phyloP scores from a whole-genome alignment of 2,113 vertebrate genomes.

The Rallus limicola region DNA sequence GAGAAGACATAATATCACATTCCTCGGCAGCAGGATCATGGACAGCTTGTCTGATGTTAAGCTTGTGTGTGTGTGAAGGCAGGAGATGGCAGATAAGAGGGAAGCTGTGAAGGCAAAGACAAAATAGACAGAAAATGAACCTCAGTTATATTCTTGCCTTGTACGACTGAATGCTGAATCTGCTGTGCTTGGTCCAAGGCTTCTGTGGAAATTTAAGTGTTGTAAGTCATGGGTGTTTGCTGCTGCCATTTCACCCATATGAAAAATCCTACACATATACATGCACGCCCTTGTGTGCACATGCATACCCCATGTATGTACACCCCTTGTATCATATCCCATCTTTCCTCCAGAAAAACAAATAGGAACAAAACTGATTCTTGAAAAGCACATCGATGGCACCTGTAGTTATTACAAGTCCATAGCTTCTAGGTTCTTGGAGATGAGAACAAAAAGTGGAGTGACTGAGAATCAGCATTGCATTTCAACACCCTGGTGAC shows the following conservation, averaged over 20 bases:
- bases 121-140: constrained; percentile 6
- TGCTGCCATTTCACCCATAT: neutral
- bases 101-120: neutral
- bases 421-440: neutral
- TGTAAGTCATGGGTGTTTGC: neutral
- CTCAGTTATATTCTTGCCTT: neutral
- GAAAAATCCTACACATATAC: neutral
- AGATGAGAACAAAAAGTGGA: neutral
- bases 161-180: neutral
- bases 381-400: neutral
- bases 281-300: neutral
- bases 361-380: neutral
- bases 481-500: neutral
- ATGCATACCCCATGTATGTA: neutral
- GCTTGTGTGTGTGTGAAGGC: neutral
- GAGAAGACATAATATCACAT: neutral
- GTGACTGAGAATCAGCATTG: neutral
- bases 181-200: neutral
- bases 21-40: neutral
- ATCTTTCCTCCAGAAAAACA: neutral
- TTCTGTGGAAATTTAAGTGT: neutral
- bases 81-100: neutral
- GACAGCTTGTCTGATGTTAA: neutral
- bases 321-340: neutral
- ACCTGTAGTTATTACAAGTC: neutral